A percentile compares a stretch with the other conserved stretches of the same genome.
These are phyloP conservation scores for Thymelicus sylvestris DNA, from an alignment of 2,888 invertebrate species.

Conservation along the genomic window DNA sequence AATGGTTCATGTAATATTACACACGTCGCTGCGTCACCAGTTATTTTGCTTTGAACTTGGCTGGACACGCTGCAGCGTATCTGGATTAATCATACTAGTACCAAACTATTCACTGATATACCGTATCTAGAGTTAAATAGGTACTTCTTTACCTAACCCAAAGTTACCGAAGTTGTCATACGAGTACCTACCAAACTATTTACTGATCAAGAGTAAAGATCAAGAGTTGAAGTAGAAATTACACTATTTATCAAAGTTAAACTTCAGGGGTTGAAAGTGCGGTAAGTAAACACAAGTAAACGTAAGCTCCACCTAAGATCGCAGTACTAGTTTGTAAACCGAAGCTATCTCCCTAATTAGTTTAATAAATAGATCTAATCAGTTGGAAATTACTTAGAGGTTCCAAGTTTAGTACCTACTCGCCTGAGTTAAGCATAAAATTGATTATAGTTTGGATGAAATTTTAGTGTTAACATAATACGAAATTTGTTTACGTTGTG, in stretches of 20 bases:
- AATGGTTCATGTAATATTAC: no score
- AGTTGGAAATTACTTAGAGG: constrained; percentile 56
- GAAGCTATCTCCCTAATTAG: constrained; percentile 27
- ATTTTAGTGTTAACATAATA: constrained; percentile 41
- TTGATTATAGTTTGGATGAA: constrained; percentile 60
- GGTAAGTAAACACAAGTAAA: background rate
- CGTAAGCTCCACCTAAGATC: background rate
- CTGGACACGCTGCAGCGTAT: no score
- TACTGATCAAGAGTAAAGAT: no score
- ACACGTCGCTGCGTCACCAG: no score
- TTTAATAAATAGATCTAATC: constrained; percentile 58
- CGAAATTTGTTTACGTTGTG: constrained; percentile 6
- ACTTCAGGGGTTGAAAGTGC: background rate
- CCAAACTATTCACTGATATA: no score
- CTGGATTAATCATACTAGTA: no score
- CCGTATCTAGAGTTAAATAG: no score
- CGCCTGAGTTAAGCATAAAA: constrained; percentile 62
- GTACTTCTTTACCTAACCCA: no score
- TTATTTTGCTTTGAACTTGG: no score
- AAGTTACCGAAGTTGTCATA: no score
- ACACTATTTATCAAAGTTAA: background rate
- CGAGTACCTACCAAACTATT: no score
- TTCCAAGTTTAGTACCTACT: constrained; percentile 56
- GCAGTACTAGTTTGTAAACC: constrained; percentile 24
- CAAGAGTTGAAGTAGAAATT: background rate